Evolutionary conservation across 64 coral and sea anemone species (phyloP), one percentile per base, ranked within the genome.

Genomic region (Porites australiensis): DNA sequence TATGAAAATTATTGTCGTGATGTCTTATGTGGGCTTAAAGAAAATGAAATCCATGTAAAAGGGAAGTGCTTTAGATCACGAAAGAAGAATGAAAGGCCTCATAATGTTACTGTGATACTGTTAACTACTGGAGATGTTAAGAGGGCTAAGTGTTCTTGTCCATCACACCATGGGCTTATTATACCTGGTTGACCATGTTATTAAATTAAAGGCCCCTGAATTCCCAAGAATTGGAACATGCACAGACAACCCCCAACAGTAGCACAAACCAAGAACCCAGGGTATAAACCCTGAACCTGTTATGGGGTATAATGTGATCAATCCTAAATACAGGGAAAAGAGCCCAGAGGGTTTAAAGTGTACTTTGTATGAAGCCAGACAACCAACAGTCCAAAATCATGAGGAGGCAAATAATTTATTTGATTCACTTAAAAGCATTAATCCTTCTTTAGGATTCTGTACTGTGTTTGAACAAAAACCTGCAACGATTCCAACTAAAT

Each of bases 241-340:
- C 27, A 93, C 83, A 67, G 91, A 93, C 23, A 93, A 93, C 73
- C 91, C 91, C 22, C 91, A 93, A 58, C 82, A 93, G 71, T 93
- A 83, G 83, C 91, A 93, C 77, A 80, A 93, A 87, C 91, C 91
- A 23, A 87, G 91, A 77, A 93, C 82, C 27, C 55, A 87, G 75
- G 91, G 64, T 44, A 79, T 93, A 70, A 37, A 76, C 58, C 23
- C 91, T 18, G 91, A 93, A 53, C 91, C 64, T 45, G 70, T 93
- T 50, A 88, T 93, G 83, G 91, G 91, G 50, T 93, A 87, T 77
- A 79, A 43, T 22, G 74, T 93, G 12, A 87, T 79, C 12, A 87
- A 79, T 12, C 91, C 91, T 22, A 72, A 60, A 64, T 93, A 88
- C 69, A 12, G 64, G 3, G 61, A 22, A 16, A 93, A 93, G 81